phyloP scores from a whole-genome alignment of 2,113 vertebrate species.

The Prietella phreatophila region DNA sequence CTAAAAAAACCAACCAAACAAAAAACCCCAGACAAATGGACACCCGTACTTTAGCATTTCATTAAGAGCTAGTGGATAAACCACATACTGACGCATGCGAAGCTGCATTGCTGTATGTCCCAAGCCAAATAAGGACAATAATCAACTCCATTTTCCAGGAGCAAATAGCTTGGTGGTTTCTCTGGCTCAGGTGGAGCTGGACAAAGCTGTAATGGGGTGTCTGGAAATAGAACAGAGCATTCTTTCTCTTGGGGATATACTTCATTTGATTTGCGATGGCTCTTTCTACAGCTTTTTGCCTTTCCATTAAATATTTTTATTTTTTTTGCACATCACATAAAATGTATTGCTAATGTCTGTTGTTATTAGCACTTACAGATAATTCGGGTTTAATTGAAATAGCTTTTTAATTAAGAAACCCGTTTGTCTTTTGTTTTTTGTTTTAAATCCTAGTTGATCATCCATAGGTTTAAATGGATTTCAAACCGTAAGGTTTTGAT shows the following conservation, averaged over 20 bases:
- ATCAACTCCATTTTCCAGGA: constrained; percentile 18
- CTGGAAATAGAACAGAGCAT: not conserved
- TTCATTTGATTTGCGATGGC: constrained; percentile 6
- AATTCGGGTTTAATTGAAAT: constrained; percentile 13
- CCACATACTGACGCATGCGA: not conserved
- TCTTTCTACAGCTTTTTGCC: not conserved
- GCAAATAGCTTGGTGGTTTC: constrained; percentile 16
- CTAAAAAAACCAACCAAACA: not conserved
- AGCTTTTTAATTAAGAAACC: constrained; percentile 18
- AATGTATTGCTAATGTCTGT: not conserved
- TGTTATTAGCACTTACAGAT: not conserved
- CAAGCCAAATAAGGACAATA: constrained; percentile 21
- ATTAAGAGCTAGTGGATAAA: constrained; percentile 11
- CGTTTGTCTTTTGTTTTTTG: not conserved
- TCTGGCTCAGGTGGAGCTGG: constrained; percentile 39
- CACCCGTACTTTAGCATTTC: not conserved
- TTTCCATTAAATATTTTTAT: not conserved
- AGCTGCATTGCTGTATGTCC: not conserved
- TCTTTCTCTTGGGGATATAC: not conserved
- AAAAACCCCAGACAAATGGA: not conserved
- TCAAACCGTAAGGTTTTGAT: constrained; percentile 2
- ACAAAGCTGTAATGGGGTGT: constrained; percentile 8
- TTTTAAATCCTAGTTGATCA: not conserved
- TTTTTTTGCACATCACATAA: not conserved
- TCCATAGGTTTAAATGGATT: not conserved